These are phyloP conservation scores for Oscheius sp. DNA, from an alignment of 2,888 invertebrate species.

Conservation along the genomic window DNA sequence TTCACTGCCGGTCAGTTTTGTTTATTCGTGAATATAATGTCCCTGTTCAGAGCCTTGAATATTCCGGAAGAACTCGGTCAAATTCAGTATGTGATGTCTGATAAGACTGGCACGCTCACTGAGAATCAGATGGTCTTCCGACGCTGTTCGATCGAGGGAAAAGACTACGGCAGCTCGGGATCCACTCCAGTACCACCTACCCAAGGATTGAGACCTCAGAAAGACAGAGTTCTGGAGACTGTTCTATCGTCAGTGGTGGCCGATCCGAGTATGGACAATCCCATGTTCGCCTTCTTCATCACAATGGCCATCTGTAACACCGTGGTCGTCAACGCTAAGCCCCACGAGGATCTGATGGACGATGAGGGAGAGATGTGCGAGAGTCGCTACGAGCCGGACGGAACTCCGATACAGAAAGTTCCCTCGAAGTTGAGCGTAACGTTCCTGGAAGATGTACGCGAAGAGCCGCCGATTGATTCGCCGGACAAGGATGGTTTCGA, in stretches of 20 bases:
- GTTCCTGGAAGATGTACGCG: slow-evolving; percentile 40
- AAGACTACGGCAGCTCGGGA: slow-evolving; percentile 80
- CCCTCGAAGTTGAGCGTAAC: slow-evolving; percentile 15
- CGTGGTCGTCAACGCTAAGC: slow-evolving; percentile 90
- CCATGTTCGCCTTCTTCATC: slow-evolving; percentile 81
- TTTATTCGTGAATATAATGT: not conserved
- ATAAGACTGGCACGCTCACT: slow-evolving; percentile 96
- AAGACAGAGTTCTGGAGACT: slow-evolving; percentile 41
- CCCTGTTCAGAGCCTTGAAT: slow-evolving; percentile 77
- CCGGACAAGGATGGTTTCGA: slow-evolving; percentile 40
- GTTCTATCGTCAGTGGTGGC: slow-evolving; percentile 27
- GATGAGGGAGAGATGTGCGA: slow-evolving; percentile 54
- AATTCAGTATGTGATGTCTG: slow-evolving; percentile 93
- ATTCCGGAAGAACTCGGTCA: slow-evolving; percentile 97
- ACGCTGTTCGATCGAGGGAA: slow-evolving; percentile 87
- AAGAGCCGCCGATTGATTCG: slow-evolving; percentile 23
- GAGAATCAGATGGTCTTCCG: slow-evolving; percentile 97
- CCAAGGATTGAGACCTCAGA: slow-evolving; percentile 11
- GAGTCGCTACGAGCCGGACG: slow-evolving; percentile 45
- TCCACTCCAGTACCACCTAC: not conserved
- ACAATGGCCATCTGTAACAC: slow-evolving; percentile 90
- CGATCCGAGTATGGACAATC: slow-evolving; percentile 43
- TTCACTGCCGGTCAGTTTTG: slow-evolving; percentile 80
- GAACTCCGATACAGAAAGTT: slow-evolving; percentile 19
- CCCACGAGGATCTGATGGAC: slow-evolving; percentile 77